Percentiles rank a stretch among this genome's conserved stretches.
phyloP scores from a whole-genome alignment of 2,797 vertebrate genomes.

The Heliangelus exortis region DNA sequence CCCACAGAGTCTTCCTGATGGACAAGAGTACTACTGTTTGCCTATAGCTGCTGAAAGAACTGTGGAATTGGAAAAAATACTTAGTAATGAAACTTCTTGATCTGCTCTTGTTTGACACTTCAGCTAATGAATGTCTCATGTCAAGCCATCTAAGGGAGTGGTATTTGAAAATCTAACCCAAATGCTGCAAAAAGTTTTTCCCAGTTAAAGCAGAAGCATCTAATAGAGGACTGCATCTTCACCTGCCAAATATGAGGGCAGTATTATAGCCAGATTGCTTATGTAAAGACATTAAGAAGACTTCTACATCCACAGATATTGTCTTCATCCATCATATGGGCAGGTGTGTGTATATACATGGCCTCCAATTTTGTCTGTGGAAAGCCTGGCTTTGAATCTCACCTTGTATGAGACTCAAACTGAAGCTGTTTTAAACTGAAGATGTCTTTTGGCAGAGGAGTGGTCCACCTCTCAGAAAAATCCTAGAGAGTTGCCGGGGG shows the following conservation, averaged over 20 bases:
- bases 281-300: not conserved
- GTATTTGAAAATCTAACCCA: not conserved
- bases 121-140: conserved; percentile 30
- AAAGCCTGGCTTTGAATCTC: not conserved
- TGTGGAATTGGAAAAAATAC: conserved; percentile 1
- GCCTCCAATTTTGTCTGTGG: not conserved
- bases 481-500: not conserved
- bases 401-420: not conserved
- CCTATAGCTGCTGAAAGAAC: conserved; percentile 57
- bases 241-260: not conserved
- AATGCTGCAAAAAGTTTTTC: not conserved
- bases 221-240: not conserved
- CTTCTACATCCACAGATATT: not conserved
- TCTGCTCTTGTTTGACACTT: conserved; percentile 24
- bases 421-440: not conserved
- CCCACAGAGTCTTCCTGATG: conserved; percentile 18
- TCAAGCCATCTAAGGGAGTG: not conserved
- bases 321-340: not conserved
- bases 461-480: not conserved
- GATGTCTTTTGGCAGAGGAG: not conserved
- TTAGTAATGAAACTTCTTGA: conserved; percentile 36
- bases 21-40: conserved; percentile 48
- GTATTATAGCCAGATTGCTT: not conserved
- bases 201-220: not conserved
- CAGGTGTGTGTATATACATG: not conserved